These are phyloP conservation scores for Magallana ariakensis DNA, from an alignment of 1,140 invertebrate genomes.

Conservation along the genomic window DNA sequence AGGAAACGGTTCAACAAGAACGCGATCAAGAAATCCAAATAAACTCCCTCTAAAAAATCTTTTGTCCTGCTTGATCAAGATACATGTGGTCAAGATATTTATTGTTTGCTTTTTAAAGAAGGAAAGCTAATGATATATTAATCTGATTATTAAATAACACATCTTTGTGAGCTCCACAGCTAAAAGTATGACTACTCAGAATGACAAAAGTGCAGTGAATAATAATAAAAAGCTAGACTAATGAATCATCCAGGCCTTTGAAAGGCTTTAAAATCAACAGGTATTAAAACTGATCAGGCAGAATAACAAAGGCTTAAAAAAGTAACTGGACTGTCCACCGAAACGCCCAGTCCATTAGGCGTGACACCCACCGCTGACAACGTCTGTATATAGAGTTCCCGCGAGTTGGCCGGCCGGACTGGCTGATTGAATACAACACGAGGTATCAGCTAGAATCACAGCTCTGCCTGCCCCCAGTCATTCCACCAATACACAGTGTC, in stretches of 20 bases:
- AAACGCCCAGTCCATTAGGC: background rate
- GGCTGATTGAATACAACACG: background rate
- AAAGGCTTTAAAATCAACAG: slow-evolving; percentile 34
- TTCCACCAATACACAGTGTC: slow-evolving; percentile 24
- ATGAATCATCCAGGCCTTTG: background rate
- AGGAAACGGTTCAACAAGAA: background rate
- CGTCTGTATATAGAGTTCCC: background rate
- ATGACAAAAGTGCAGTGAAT: background rate
- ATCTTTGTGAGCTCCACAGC: background rate
- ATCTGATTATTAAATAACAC: slow-evolving; percentile 26
- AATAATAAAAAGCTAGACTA: background rate
- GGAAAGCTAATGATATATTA: background rate
- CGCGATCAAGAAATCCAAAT: background rate
- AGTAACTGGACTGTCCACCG: background rate
- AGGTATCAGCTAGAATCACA: background rate
- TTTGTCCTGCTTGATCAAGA: background rate
- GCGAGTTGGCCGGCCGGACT: background rate
- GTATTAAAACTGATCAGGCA: slow-evolving; percentile 14
- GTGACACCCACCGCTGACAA: background rate
- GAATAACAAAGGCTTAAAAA: background rate
- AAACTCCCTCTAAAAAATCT: background rate
- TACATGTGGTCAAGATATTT: background rate
- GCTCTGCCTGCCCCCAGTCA: background rate
- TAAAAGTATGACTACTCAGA: background rate
- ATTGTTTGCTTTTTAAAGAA: background rate